Evolutionary conservation across 2,797 vertebrate species (phyloP).

Genomic region (Cirrhinus mrigala): DNA sequence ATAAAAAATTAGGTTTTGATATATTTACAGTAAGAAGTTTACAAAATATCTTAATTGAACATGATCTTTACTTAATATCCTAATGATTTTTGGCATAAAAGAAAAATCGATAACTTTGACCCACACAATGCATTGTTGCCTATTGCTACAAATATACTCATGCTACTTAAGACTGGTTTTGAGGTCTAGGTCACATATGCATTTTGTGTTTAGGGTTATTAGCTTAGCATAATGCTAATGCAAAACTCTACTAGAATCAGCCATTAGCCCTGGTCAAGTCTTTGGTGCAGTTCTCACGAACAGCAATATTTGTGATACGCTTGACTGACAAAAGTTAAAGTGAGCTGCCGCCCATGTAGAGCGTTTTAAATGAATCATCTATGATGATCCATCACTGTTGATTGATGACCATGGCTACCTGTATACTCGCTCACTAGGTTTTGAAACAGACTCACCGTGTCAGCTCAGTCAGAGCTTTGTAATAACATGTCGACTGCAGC

Average conservation of each 20-base stretch:
- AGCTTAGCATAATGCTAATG: not conserved
- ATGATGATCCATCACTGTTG: not conserved
- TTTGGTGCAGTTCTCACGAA: not conserved
- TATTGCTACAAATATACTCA: too few species aligned
- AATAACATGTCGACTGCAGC: not conserved
- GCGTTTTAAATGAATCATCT: not conserved
- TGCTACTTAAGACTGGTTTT: too few species aligned
- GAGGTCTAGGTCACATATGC: too few species aligned
- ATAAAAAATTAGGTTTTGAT: too few species aligned
- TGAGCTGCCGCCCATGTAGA: not conserved
- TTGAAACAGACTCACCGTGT: not conserved
- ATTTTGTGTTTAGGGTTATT: not conserved
- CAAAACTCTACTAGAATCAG: not conserved
- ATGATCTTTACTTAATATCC: too few species aligned
- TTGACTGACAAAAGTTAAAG: constrained; percentile 25
- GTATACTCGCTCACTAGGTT: not conserved
- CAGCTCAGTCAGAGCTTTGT: not conserved
- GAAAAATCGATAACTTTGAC: too few species aligned
- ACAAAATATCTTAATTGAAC: too few species aligned
- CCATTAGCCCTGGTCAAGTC: not conserved
- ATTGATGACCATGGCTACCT: not conserved
- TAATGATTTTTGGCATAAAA: too few species aligned
- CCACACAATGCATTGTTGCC: too few species aligned
- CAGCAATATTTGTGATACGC: not conserved
- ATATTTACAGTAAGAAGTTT: too few species aligned